phyloP scores from a whole-genome alignment of 2,888 invertebrate genomes.

The Platerodrilus igneus region DNA sequence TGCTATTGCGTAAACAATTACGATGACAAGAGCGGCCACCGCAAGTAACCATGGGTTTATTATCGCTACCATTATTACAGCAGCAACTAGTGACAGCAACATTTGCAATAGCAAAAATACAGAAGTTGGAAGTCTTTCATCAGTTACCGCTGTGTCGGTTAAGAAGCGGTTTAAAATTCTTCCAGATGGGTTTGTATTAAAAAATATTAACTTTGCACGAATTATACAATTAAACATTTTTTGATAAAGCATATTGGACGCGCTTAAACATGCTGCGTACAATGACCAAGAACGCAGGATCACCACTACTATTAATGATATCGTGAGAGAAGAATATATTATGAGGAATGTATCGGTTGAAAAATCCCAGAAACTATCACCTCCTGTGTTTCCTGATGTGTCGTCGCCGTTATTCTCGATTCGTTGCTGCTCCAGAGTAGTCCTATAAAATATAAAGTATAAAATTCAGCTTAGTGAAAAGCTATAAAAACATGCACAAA shows the following conservation, averaged over 20 bases:
- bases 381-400: too few relatives aligned
- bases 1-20: constrained; percentile 60
- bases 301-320: constrained; percentile 43
- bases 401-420: too few relatives aligned
- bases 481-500: too few relatives aligned
- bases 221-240: constrained; percentile 79
- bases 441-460: too few relatives aligned
- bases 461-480: too few relatives aligned
- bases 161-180: constrained; percentile 69
- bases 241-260: constrained; percentile 73
- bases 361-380: too few relatives aligned
- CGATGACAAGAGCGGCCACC: constrained; percentile 56
- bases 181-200: constrained; percentile 80
- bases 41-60: constrained; percentile 63
- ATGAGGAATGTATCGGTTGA: constrained; percentile 36
- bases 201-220: constrained; percentile 78
- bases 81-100: constrained; percentile 62
- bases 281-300: constrained; percentile 60
- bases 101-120: constrained; percentile 53
- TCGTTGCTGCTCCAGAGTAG: too few relatives aligned
- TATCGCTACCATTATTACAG: constrained; percentile 63
- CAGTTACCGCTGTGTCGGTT: constrained; percentile 65
- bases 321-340: constrained; percentile 43
- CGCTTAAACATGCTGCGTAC: constrained; percentile 63
- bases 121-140: constrained; percentile 53